Base-by-base conservation (phyloP, 2,797 vertebrate genomes). In the Bryconaethiops microstoma region DNA sequence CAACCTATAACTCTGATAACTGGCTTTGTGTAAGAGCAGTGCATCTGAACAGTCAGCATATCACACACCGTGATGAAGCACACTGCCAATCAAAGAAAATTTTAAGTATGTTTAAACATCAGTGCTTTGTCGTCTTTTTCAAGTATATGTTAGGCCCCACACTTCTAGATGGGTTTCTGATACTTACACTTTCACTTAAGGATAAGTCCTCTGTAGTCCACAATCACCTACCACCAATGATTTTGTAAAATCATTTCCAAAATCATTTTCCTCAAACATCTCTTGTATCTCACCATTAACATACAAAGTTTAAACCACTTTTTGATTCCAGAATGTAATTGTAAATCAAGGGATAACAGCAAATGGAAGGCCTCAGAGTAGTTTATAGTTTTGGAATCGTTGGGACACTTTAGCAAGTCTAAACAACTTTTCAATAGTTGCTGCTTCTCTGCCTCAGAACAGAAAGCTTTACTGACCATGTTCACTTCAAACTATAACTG, bases 311-410 rank as follows among this genome's bases (percentile, higher is more conserved):
- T 16, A 39, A 39, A 55, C 16, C 25, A 55, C 50, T 39, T 55
- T 72, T 35, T 29, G 35, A 7, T 57, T 29, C 8, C 25, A 54
- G 50, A 55, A 35, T 67, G 16, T 67, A 71, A 55, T 57, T 73
- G 52, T 72, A 55, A 55, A 73, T 45, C 19, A 23, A 69, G 17
- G 2, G 19, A 19, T 54, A 17, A 72, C 19, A 54, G 48, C 69
- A 54, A 72, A 55, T 72, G 69, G 69, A 72, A 54, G 25, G 70
- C 14, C 29, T 74, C 54, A 21, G 14, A 40, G 71, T 74, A 29
- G 29, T 74, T 57, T 57, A 74, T 40, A 74, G 54, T 40, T 55
- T 74, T 59, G 54, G 54, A 54, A 74, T 59, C 52, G 40, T 74
- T 40, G 71, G 54, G 71, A 74, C 40, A 59, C 54, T 59, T 74